Conservation (phyloP, 2,113 vertebrate species). For the Limnothrissa miodon region DNA sequence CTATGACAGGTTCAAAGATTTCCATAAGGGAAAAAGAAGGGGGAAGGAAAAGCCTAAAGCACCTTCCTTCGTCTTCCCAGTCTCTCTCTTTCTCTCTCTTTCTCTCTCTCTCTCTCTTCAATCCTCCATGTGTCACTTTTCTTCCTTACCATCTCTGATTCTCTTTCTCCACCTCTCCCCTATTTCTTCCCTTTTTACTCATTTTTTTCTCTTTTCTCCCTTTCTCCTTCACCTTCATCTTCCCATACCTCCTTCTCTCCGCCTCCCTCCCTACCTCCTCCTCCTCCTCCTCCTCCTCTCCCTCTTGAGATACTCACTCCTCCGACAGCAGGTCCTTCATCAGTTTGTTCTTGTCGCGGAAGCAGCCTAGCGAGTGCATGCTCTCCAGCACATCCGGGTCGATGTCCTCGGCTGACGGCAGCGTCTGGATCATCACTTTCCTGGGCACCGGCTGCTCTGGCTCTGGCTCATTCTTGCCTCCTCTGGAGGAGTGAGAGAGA, state of each 20-base stretch:
- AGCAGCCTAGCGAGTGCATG: slow-evolving; percentile 99
- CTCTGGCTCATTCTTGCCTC: slow-evolving; percentile 96
- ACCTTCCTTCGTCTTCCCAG: not conserved
- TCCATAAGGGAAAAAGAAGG: slow-evolving; percentile 46
- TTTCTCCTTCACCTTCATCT: not conserved
- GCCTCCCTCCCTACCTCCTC: not conserved
- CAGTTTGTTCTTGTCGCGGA: slow-evolving; percentile 96
- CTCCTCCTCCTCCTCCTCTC: not conserved
- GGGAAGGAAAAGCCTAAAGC: slow-evolving; percentile 28
- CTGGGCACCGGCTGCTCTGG: slow-evolving; percentile 93
- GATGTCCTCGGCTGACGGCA: slow-evolving; percentile 90
- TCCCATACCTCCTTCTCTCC: not conserved
- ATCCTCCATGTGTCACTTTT: not conserved
- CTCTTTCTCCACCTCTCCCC: not conserved
- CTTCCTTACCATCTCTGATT: not conserved
- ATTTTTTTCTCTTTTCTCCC: not conserved
- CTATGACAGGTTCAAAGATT: slow-evolving; percentile 51
- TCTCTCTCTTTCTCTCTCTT: not conserved
- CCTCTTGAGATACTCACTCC: slow-evolving; percentile 76
- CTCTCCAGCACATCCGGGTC: slow-evolving; percentile 98
- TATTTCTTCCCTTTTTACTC: not conserved
- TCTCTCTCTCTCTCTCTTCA: not conserved
- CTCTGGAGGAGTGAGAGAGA: slow-evolving; percentile 68
- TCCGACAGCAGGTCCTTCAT: slow-evolving; percentile 95
- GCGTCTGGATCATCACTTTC: slow-evolving; percentile 91